Evolutionary conservation across 2,888 invertebrate genomes (phyloP).

Genomic region (Metellina segmentata): DNA sequence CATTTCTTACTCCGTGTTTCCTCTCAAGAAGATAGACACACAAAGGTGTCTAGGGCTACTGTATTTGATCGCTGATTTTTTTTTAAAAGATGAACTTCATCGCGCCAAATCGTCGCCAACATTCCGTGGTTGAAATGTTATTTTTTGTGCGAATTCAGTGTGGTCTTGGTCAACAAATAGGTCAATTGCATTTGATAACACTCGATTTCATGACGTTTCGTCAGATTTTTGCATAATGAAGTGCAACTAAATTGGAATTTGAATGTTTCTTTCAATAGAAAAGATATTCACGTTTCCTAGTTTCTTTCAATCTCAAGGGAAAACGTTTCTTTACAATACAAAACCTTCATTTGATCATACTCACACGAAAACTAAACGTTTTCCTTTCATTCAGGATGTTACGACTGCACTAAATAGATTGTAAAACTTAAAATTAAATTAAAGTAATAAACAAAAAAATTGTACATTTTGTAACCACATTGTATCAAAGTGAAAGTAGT

Average conservation of each 20-base stretch:
- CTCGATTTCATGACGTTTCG: conserved; percentile 13
- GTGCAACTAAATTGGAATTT: background rate
- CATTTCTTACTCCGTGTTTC: background rate
- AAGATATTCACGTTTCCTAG: no score
- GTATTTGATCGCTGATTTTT: background rate
- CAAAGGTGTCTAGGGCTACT: conserved; percentile 36
- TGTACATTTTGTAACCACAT: no score
- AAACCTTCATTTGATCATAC: no score
- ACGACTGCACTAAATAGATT: no score
- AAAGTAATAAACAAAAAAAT: no score
- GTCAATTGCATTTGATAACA: conserved; percentile 17
- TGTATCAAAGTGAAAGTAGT: no score
- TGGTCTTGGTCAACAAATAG: background rate
- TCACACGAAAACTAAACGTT: no score
- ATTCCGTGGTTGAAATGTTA: background rate
- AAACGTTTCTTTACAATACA: no score
- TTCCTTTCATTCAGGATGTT: no score
- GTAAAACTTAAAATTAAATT: no score
- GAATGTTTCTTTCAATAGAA: no score
- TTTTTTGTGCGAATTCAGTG: background rate
- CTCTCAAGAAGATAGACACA: background rate
- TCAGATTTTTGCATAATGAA: conserved; percentile 6
- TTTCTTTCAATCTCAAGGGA: no score
- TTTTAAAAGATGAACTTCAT: background rate
- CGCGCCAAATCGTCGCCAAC: conserved; percentile 21